Conservation (phyloP, 2,113 vertebrate species). For the Triplophysa siluroides region DNA sequence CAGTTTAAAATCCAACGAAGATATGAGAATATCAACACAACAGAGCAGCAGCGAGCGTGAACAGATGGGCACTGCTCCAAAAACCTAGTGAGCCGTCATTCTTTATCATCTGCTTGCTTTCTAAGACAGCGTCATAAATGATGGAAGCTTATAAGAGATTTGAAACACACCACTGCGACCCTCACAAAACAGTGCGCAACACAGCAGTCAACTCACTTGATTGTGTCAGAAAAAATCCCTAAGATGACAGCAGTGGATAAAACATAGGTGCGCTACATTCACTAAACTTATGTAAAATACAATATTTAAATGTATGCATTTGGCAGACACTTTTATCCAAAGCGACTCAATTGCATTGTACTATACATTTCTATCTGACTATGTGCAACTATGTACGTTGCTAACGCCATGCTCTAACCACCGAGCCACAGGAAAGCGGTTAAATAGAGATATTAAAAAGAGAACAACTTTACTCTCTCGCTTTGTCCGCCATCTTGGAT, state of each 20-base stretch:
- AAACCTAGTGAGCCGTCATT: background rate
- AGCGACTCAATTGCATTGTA: no score
- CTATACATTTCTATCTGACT: no score
- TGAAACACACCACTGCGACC: background rate
- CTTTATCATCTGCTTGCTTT: background rate
- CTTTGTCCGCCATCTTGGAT: background rate
- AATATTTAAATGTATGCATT: no score
- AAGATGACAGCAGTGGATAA: background rate
- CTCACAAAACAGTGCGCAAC: background rate
- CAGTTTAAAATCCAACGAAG: constrained; percentile 7
- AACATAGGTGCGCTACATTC: no score
- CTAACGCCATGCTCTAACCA: no score
- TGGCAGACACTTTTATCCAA: no score
- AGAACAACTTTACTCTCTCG: background rate
- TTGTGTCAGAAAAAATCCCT: background rate
- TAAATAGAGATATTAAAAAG: no score
- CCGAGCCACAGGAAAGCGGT: no score
- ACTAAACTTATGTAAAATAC: no score
- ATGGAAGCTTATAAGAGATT: background rate
- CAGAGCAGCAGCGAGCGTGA: background rate
- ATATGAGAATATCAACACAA: background rate
- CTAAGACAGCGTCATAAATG: background rate
- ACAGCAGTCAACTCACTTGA: background rate
- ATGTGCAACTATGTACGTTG: no score
- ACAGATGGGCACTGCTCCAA: background rate